Percentiles rank a stretch among this genome's conserved stretches.
phyloP scores from a whole-genome alignment of 2,797 vertebrate species.

The Coracias cyanogaster region DNA sequence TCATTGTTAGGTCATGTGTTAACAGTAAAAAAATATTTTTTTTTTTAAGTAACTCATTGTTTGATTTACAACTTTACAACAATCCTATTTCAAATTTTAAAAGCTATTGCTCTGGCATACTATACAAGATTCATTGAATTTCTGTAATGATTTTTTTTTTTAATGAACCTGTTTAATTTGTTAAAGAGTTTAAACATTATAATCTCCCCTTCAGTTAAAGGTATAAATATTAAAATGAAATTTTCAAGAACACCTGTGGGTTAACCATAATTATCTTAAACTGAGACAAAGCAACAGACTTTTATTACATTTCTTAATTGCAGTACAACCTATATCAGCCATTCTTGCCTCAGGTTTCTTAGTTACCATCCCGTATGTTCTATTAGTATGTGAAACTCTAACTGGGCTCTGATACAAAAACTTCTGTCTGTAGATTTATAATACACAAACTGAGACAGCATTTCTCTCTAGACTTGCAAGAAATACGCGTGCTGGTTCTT shows the following conservation, averaged over 20 bases:
- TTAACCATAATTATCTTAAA: slow-evolving; percentile 7
- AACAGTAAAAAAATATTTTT: background rate
- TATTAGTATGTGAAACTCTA: background rate
- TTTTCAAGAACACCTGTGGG: background rate
- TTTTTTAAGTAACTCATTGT: background rate
- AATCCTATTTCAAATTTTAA: background rate
- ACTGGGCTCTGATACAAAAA: background rate
- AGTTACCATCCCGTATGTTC: background rate
- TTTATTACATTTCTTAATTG: slow-evolving; percentile 37
- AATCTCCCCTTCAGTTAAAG: background rate
- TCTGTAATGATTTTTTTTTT: background rate
- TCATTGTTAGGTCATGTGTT: background rate
- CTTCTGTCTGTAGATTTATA: background rate
- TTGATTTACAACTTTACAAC: background rate
- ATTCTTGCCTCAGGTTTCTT: slow-evolving; percentile 6
- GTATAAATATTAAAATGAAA: background rate
- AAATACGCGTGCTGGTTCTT: background rate
- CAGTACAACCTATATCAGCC: background rate
- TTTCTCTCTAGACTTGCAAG: background rate
- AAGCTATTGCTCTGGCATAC: background rate
- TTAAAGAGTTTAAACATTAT: background rate
- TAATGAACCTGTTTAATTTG: background rate
- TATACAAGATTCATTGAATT: background rate
- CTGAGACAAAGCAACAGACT: slow-evolving; percentile 3
- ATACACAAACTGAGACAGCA: background rate